phyloP scores from a whole-genome alignment of 2,113 vertebrate genomes.

The Geococcyx californianus region DNA sequence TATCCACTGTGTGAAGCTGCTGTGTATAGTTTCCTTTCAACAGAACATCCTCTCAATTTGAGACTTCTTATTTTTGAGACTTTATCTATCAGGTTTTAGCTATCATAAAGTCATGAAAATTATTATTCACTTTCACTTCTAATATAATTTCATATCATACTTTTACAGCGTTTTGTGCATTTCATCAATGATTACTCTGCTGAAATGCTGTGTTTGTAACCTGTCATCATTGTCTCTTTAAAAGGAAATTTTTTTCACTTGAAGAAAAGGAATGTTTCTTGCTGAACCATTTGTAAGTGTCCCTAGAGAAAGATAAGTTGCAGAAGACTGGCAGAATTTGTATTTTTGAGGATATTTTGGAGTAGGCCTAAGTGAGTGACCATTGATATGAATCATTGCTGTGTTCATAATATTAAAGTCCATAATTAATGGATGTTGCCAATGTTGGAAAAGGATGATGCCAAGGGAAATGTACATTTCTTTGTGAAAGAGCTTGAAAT shows the following conservation, averaged over 20 bases:
- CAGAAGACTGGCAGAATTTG: not conserved
- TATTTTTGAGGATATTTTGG: not conserved
- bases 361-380: not conserved
- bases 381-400: not conserved
- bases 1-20: not conserved
- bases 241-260: not conserved
- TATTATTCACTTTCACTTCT: not conserved
- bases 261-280: not conserved
- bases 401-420: not conserved
- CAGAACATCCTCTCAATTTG: not conserved
- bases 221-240: not conserved
- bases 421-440: not conserved
- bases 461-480: not conserved
- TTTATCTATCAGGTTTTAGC: not conserved
- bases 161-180: not conserved
- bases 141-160: not conserved
- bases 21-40: not conserved
- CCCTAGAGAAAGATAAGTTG: not conserved
- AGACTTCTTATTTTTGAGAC: not conserved
- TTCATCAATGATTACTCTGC: not conserved
- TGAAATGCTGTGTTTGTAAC: not conserved
- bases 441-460: not conserved
- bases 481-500: conserved; percentile 9
- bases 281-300: not conserved
- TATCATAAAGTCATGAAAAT: not conserved